Evolutionary conservation across 2,888 invertebrate species (phyloP).

Genomic region (Ecliptopera silaceata): DNA sequence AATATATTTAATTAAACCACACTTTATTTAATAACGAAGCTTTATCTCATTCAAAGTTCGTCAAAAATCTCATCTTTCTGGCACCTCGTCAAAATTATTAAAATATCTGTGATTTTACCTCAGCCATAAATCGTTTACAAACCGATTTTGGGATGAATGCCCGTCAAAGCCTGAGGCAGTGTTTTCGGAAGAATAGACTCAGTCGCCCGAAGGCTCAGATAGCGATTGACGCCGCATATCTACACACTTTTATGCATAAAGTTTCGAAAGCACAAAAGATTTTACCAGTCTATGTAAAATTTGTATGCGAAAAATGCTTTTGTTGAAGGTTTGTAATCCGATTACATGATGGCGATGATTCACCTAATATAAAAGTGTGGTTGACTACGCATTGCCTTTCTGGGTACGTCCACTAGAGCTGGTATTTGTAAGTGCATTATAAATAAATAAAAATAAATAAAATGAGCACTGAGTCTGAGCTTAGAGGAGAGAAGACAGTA

Average conservation of each 20-base stretch:
- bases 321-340: too few species aligned
- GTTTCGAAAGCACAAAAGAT: background rate
- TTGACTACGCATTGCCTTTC: too few species aligned
- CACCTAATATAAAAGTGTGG: too few species aligned
- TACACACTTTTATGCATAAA: background rate
- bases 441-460: too few species aligned
- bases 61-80: background rate
- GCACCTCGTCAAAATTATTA: slow-evolving; percentile 6
- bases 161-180: slow-evolving; percentile 13
- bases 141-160: slow-evolving; percentile 14
- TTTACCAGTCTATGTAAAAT: too few species aligned
- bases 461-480: too few species aligned
- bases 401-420: too few species aligned
- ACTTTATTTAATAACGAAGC: too few species aligned
- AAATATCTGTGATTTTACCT: slow-evolving; percentile 13
- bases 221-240: background rate
- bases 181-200: slow-evolving; percentile 16
- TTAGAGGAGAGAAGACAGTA: too few species aligned
- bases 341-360: background rate
- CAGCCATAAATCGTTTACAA: slow-evolving; percentile 22
- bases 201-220: slow-evolving; percentile 15
- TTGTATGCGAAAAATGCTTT: background rate
- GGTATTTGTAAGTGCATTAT: too few species aligned
- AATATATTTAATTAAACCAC: too few species aligned
- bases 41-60: background rate